phyloP scores from a whole-genome alignment of 2,113 vertebrate genomes.

The Ageneiosus marmoratus region DNA sequence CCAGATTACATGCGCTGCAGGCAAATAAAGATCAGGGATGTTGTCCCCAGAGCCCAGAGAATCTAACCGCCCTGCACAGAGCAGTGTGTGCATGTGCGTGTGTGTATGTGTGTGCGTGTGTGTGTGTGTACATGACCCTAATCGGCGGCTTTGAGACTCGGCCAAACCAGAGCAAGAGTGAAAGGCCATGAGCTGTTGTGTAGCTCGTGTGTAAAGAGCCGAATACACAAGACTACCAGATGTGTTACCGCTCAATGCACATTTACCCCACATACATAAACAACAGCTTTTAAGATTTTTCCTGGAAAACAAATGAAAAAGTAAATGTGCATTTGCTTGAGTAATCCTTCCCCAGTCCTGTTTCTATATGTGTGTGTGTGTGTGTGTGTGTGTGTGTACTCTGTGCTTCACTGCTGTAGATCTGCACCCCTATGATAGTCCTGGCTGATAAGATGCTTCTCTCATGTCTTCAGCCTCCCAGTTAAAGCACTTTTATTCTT shows the following conservation, averaged over 20 bases:
- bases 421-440: slow-evolving; percentile 42
- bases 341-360: background rate
- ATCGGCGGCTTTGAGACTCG: slow-evolving; percentile 46
- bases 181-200: slow-evolving; percentile 21
- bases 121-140: slow-evolving; percentile 16
- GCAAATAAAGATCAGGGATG: slow-evolving; percentile 45
- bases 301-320: background rate
- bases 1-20: slow-evolving; percentile 39
- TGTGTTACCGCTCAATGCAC: slow-evolving; percentile 25
- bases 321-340: background rate
- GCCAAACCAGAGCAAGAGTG: slow-evolving; percentile 40
- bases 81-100: background rate
- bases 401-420: slow-evolving; percentile 27
- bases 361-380: background rate
- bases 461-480: too few species aligned
- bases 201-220: background rate
- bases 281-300: background rate
- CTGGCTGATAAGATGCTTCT: too few species aligned
- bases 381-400: slow-evolving; percentile 13
- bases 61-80: slow-evolving; percentile 8
- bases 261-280: slow-evolving; percentile 29
- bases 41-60: slow-evolving; percentile 25
- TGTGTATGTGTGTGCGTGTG: background rate
- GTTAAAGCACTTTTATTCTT: too few species aligned
- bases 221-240: slow-evolving; percentile 19